Conservation (phyloP, 2,797 vertebrate species). For the Mionectes olivaceus region DNA sequence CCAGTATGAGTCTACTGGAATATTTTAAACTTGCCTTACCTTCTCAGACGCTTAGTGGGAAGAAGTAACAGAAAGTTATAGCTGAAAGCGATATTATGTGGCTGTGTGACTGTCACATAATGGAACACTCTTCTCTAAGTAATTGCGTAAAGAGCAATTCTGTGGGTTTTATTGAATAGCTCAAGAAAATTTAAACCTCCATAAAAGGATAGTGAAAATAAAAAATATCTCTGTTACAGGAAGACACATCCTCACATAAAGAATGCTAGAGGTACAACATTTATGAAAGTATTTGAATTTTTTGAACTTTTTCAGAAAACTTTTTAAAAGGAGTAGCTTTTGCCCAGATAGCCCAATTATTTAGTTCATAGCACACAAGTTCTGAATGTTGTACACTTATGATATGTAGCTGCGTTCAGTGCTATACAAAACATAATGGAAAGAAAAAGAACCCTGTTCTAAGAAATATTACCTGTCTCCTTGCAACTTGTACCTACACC, state of each 20-base stretch:
- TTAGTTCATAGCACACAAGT: not conserved
- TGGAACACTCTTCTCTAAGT: conserved; percentile 23
- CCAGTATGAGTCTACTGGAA: not conserved
- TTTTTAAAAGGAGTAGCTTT: not conserved
- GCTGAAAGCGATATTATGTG: conserved; percentile 24
- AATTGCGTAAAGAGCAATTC: conserved; percentile 52
- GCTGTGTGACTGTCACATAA: conserved; percentile 47
- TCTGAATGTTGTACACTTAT: not conserved
- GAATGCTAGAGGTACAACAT: not conserved
- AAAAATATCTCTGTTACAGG: conserved; percentile 39
- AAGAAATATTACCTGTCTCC: not conserved
- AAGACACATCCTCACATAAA: not conserved
- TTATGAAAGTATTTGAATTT: not conserved
- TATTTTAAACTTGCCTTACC: not conserved
- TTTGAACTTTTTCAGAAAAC: not conserved
- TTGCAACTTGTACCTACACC: not conserved
- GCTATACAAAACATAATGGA: not conserved
- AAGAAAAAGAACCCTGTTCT: not conserved
- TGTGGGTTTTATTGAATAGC: conserved; percentile 52
- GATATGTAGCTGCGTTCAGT: not conserved
- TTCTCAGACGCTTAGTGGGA: not conserved
- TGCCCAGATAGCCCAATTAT: not conserved
- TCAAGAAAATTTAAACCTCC: conserved; percentile 46
- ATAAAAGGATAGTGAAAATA: not conserved
- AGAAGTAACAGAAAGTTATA: conserved; percentile 24